phyloP scores from a whole-genome alignment of 2,888 invertebrate genomes.

The Chironomus tentans region DNA sequence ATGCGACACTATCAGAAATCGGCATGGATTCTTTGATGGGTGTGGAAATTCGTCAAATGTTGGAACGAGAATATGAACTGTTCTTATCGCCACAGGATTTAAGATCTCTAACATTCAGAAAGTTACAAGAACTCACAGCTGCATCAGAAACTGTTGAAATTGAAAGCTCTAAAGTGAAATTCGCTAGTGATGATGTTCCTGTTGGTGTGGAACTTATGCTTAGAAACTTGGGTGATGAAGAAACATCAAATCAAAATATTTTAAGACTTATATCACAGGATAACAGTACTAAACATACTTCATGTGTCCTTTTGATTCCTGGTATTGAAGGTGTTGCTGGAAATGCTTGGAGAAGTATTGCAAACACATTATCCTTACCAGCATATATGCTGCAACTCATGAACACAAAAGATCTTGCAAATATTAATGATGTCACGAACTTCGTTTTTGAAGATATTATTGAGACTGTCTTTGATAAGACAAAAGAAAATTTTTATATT shows the following conservation, averaged over 20 bases:
- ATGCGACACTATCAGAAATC: constrained; percentile 73
- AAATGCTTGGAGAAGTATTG: constrained; percentile 41
- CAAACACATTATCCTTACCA: constrained; percentile 45
- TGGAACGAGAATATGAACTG: constrained; percentile 83
- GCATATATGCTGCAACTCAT: constrained; percentile 35
- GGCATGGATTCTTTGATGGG: constrained; percentile 98
- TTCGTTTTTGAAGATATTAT: too few species aligned
- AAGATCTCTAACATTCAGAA: constrained; percentile 61
- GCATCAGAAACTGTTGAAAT: constrained; percentile 16
- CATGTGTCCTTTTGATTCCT: constrained; percentile 49
- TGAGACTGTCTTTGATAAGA: constrained; percentile 39
- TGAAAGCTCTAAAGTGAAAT: constrained; percentile 42
- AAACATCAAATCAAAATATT: constrained; percentile 45
- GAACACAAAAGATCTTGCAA: neutral
- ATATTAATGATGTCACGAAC: constrained; percentile 44
- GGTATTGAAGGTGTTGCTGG: constrained; percentile 59
- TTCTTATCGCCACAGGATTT: constrained; percentile 80
- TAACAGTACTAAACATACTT: constrained; percentile 30
- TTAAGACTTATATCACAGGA: constrained; percentile 48
- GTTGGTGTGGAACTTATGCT: constrained; percentile 50
- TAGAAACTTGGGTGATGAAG: constrained; percentile 54
- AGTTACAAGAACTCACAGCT: constrained; percentile 36
- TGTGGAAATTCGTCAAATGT: constrained; percentile 87
- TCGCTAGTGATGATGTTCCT: constrained; percentile 34
- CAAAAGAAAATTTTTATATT: constrained; percentile 54